Base-by-base conservation (phyloP, 37 sponge, comb jelly and placozoan genomes). In the Ianthella basta region DNA sequence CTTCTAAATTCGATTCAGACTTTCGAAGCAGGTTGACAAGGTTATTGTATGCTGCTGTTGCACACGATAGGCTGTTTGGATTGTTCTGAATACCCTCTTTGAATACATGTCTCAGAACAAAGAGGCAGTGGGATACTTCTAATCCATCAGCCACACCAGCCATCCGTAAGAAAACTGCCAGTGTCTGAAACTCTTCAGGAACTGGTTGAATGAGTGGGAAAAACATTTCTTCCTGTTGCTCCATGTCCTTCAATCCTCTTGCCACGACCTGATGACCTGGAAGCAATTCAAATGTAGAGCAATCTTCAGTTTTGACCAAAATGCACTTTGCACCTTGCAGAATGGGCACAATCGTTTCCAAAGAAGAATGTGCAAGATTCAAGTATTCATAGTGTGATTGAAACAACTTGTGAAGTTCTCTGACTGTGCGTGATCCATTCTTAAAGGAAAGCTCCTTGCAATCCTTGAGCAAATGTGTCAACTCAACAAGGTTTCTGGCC, bases 391-490 rank as follows among this genome's bases (percentile, higher is more conserved):
- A 75, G 53, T 75, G 78, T 24, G 44, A 13, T 75, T 53, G 3
- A 41, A 75, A 75, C 53, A 75, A 15, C 20, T 53, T 41, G 25
- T 75, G 44, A 50, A 75, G 54, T 53, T 18, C 25, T 18, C 19
- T 75, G 21, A 40, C 54, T 69, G 34, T 32, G 18, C 1, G 1
- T 0, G 34, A 3, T 75, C 78, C 39, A 23, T 41, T 53, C 34
- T 69, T 1, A 18, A 69, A 32, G 18, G 78, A 44, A 75, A 75
- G 44, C 39, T 75, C 78, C 78, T 40, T 75, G 25, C 78, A 75
- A n/a, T 4, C 37, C 16, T 40, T 12, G 12, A 75, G 44, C 25
- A 21, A 16, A 18, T 41, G 20, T 75, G 78, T 40, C 20, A 75
- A 24, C 19, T 10, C 32, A 40, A 53, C 39, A 39, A 75, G 40